Conservation (phyloP, 2,888 invertebrate species). For the Ectropis crepuscularia region DNA sequence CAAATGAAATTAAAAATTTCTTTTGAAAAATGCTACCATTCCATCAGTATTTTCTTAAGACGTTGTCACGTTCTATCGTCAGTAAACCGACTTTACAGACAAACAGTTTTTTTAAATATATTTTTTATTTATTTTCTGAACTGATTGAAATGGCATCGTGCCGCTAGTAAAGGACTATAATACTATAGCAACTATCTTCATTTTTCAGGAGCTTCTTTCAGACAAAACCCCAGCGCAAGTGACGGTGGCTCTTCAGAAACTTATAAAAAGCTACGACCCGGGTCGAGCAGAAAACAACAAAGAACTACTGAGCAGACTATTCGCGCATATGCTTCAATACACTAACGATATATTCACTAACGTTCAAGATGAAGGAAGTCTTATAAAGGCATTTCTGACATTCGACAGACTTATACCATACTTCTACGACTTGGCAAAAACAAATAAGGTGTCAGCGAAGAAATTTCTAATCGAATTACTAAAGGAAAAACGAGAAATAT, state of each 20-base stretch:
- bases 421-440: conserved; percentile 88
- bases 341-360: conserved; percentile 87
- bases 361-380: conserved; percentile 61
- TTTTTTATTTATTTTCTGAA: background rate
- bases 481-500: conserved; percentile 89
- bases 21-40: too few relatives aligned
- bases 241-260: conserved; percentile 89
- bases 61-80: too few relatives aligned
- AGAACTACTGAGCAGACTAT: conserved; percentile 89
- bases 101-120: too few relatives aligned
- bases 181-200: conserved; percentile 9
- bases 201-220: conserved; percentile 82
- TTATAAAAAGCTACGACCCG: conserved; percentile 95
- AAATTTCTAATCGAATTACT: conserved; percentile 88
- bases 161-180: too few relatives aligned
- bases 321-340: conserved; percentile 91
- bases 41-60: too few relatives aligned
- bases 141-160: background rate
- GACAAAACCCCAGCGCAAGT: conserved; percentile 87
- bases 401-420: conserved; percentile 84
- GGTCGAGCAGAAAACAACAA: conserved; percentile 91
- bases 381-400: conserved; percentile 84
- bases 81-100: too few relatives aligned
- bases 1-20: too few relatives aligned
- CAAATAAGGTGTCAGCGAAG: conserved; percentile 88